Evolutionary conservation across 2,888 invertebrate species (phyloP), one percentile per base, ranked within the genome.

Genomic region (Coelinius sp.): DNA sequence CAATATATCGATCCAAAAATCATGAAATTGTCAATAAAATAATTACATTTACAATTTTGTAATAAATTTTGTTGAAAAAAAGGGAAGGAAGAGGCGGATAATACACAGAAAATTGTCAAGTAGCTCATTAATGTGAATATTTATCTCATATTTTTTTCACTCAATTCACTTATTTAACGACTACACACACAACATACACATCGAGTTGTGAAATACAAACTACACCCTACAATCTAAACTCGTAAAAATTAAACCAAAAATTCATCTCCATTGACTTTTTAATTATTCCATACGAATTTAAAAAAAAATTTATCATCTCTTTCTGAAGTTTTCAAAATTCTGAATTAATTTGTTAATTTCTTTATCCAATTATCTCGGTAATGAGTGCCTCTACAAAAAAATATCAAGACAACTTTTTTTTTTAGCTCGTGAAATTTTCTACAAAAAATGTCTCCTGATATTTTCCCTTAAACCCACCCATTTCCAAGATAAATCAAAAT

Each of bases 141-240:
- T 2, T n/a, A 49, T 49, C 17, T 20, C 46, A 49, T 22, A 25
- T 27, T 65, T 22, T n/a, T 49, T 46, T 49, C 46, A 31, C 69
- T 59, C 44, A 2, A n/a, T 38, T 67, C 22, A 41, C 41, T 56
- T 20, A 17, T 35, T 41, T 59, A 83, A 86, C 81, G 83, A 84
- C 85, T 86, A 87, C 85, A 86, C 86, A 86, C 86, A 86, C 86
- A 86, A 86, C 86, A 85, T 86, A 85, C 87, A 86, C 85, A 85
- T 85, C 80, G 80, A 85, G 81, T 84, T 80, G 81, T 78, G 78
- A 82, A 20, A 59, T 84, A 85, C 79, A 83, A 85, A 84, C 85
- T 86, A 85, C 81, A 73, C 80, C 82, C 46, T 49, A 49, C 46
- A 20, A 49, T 20, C 46, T 20, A 17, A 49, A 17, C 20, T 49